These are phyloP conservation scores for Bombus terrestris DNA, from an alignment of 1,140 invertebrate genomes.

Conservation along the genomic window DNA sequence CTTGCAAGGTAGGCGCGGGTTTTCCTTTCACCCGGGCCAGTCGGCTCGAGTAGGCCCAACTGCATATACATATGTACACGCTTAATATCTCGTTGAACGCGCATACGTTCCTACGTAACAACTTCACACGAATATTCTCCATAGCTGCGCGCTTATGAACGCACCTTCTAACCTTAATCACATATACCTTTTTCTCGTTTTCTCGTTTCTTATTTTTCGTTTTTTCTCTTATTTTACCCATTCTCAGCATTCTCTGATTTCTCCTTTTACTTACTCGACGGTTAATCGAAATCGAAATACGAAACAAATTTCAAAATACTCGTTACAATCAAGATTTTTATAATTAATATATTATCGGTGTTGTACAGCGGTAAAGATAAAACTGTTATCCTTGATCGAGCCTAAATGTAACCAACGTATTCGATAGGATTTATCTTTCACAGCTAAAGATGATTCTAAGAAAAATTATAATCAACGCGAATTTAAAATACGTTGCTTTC, in stretches of 20 bases:
- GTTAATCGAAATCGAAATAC: not conserved
- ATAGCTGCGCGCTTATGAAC: constrained; percentile 15
- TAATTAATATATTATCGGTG: not conserved
- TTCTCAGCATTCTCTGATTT: not conserved
- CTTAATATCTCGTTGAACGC: constrained; percentile 72
- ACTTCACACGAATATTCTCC: not conserved
- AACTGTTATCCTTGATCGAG: not conserved
- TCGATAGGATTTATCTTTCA: not conserved
- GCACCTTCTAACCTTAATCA: not conserved
- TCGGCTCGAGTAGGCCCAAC: constrained; percentile 62
- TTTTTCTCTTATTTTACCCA: not conserved
- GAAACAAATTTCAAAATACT: no score
- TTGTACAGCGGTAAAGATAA: not conserved
- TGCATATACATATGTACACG: constrained; percentile 68
- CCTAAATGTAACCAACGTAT: not conserved
- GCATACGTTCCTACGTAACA: not conserved
- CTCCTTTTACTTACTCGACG: no score
- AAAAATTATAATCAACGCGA: not conserved
- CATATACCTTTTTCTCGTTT: no score
- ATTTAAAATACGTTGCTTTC: not conserved
- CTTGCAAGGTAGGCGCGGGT: constrained; percentile 63
- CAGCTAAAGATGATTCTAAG: not conserved
- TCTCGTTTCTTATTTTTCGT: not conserved
- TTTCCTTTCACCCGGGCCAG: constrained; percentile 81
- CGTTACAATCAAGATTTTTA: no score